phyloP scores from a whole-genome alignment of 1,140 invertebrate genomes.

The Lucilia cuprina region DNA sequence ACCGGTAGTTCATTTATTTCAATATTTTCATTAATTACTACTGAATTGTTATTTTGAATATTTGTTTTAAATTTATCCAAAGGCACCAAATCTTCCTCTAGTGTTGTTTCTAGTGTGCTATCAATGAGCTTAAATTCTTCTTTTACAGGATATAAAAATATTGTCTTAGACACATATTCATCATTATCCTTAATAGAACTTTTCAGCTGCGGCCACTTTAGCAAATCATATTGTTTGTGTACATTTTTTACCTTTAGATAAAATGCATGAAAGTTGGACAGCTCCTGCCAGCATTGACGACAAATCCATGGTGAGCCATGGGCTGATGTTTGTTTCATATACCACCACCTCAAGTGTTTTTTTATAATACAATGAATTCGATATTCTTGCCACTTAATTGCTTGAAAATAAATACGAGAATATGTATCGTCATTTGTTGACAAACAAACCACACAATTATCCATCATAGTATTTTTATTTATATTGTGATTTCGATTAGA shows the following conservation, averaged over 20 bases:
- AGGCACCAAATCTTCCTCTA: background rate
- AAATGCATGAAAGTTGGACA: background rate
- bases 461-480: background rate
- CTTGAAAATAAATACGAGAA: background rate
- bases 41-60: background rate
- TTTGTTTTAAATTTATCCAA: background rate
- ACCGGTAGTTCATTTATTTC: background rate
- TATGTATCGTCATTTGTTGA: background rate
- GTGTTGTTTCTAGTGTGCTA: no score
- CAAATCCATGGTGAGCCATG: background rate
- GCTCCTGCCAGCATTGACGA: background rate
- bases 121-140: no score
- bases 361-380: background rate
- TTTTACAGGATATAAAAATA: background rate
- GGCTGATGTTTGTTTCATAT: background rate
- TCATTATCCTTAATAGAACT: background rate
- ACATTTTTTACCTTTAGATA: background rate
- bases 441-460: background rate
- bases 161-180: background rate
- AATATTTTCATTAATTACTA: background rate
- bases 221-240: background rate
- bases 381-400: background rate
- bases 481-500: background rate
- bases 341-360: conserved; percentile 1
- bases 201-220: background rate